Evolutionary conservation across 2,113 vertebrate genomes (phyloP).

Genomic region (Sigmodon hispidus): DNA sequence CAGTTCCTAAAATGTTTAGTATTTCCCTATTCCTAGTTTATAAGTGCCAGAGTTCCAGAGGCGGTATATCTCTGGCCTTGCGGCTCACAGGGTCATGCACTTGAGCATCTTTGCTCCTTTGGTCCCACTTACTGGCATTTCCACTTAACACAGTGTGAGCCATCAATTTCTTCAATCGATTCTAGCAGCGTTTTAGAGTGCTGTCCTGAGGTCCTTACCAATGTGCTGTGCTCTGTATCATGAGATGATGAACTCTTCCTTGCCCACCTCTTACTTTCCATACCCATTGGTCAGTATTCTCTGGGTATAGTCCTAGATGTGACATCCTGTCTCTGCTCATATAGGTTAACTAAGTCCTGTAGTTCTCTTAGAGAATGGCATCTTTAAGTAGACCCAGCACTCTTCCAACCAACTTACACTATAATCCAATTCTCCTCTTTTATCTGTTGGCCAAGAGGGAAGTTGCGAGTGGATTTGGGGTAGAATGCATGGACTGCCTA

Average conservation of each 20-base stretch:
- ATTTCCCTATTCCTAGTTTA: not conserved
- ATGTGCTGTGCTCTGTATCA: not conserved
- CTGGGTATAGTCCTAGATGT: not conserved
- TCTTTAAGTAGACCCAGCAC: not conserved
- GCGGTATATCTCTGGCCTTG: not conserved
- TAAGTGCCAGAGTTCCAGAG: not conserved
- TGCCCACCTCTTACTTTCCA: not conserved
- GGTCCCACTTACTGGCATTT: not conserved
- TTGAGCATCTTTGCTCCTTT: not conserved
- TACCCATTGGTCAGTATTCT: not conserved
- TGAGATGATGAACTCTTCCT: not conserved
- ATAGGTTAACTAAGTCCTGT: fast-evolving
- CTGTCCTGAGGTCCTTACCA: not conserved
- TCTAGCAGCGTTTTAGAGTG: not conserved
- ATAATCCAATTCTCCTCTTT: not conserved
- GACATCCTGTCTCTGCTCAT: not conserved
- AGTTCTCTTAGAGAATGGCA: not conserved
- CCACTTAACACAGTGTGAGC: not conserved
- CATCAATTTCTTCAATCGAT: not conserved
- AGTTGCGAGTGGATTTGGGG: not conserved
- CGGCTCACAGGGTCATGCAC: not conserved
- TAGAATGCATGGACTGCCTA: not conserved
- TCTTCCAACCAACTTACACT: not conserved
- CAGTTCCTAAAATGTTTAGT: not conserved
- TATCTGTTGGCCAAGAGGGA: not conserved